Evolutionary conservation across 2,888 invertebrate genomes (phyloP).

Genomic region (Lissonota sp.): DNA sequence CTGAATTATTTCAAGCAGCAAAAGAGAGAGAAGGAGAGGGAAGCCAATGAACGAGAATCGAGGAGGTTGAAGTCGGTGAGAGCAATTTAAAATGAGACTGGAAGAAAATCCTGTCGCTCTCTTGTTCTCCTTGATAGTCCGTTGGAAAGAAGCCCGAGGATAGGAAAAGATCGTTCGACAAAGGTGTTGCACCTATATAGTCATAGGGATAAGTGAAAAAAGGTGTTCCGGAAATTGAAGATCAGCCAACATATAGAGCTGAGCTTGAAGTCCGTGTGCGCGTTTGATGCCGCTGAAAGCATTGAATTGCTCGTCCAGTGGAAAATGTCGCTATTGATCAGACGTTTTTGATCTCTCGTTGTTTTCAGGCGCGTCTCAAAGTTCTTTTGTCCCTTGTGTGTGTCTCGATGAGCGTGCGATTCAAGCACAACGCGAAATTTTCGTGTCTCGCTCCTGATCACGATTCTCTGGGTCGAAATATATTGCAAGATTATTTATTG

Average conservation of each 20-base stretch:
- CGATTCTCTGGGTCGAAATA: not conserved
- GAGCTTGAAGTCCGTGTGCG: not conserved
- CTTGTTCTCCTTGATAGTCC: conserved; percentile 29
- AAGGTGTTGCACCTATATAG: conserved; percentile 1
- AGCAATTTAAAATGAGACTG: conserved; percentile 31
- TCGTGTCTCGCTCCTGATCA: not conserved
- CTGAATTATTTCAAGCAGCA: conserved; percentile 36
- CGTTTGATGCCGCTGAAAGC: conserved; percentile 26
- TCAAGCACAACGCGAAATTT: not conserved
- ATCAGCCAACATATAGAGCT: conserved; percentile 34
- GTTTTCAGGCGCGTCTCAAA: conserved; percentile 24
- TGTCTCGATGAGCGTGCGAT: not conserved
- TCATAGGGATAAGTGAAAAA: conserved; percentile 23
- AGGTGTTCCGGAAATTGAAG: conserved; percentile 58
- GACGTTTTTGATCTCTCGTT: conserved; percentile 12
- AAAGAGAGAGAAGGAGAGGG: conserved; percentile 1
- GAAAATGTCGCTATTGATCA: conserved; percentile 54
- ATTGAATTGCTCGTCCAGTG: conserved; percentile 33
- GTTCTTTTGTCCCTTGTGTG: conserved; percentile 30
- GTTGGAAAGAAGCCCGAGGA: conserved; percentile 30
- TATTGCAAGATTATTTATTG: not conserved
- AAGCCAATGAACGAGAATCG: conserved; percentile 16
- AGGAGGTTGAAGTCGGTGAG: conserved; percentile 16
- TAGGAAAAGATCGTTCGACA: conserved; percentile 16
- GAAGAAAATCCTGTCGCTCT: conserved; percentile 37